phyloP scores from a whole-genome alignment of 2,113 vertebrate species.

The Psephotus haematonotus region DNA sequence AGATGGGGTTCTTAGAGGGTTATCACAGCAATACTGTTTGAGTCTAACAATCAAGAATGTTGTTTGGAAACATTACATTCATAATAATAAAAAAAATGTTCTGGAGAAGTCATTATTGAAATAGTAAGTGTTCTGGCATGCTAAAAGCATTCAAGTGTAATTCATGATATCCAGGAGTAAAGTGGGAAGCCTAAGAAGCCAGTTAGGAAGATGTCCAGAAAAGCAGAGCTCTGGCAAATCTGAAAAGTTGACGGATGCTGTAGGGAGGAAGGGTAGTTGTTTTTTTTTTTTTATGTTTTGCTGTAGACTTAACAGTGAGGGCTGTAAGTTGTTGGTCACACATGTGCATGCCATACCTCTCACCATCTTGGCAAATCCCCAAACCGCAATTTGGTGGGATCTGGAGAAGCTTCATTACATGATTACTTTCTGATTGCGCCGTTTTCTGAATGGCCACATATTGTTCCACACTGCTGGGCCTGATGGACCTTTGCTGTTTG shows the following conservation, averaged over 20 bases:
- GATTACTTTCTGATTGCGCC: background rate
- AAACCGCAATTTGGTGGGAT: background rate
- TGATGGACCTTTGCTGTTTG: background rate
- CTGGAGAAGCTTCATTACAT: background rate
- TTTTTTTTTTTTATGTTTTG: background rate
- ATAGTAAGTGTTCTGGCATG: slow-evolving; percentile 48
- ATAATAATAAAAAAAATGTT: slow-evolving; percentile 26
- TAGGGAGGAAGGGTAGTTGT: background rate
- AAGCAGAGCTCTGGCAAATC: slow-evolving; percentile 4
- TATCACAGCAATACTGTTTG: slow-evolving; percentile 46
- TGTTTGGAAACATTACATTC: slow-evolving; percentile 62
- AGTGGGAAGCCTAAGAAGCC: slow-evolving; percentile 32
- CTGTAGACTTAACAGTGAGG: background rate
- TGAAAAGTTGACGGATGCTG: slow-evolving; percentile 9
- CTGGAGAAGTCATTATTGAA: slow-evolving; percentile 66
- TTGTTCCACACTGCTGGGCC: background rate
- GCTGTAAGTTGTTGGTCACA: background rate
- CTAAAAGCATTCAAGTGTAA: slow-evolving; percentile 30
- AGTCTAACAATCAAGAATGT: slow-evolving; percentile 46
- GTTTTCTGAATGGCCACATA: background rate
- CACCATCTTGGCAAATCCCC: background rate
- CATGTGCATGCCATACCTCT: background rate
- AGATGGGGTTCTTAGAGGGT: slow-evolving; percentile 50
- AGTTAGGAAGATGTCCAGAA: slow-evolving; percentile 41
- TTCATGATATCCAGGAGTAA: slow-evolving; percentile 52